Conservation (phyloP, 2,113 vertebrate species). For the Esox niger region DNA sequence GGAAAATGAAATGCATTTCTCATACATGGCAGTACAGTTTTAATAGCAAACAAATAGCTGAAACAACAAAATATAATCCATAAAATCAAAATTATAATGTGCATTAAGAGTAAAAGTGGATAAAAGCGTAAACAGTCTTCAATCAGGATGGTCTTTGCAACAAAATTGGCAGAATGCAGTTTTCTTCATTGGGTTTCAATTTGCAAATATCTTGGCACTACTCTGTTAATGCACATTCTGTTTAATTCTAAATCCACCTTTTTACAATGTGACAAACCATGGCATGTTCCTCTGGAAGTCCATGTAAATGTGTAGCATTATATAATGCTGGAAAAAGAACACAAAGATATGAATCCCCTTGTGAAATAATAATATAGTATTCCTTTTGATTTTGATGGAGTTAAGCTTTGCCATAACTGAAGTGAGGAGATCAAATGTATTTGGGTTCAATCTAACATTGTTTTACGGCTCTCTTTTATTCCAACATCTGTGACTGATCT, state of each 20-base stretch:
- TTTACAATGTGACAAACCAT: slow-evolving; percentile 41
- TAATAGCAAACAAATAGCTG: too few species aligned
- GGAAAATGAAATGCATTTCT: too few species aligned
- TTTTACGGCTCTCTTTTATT: neutral
- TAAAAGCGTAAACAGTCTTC: too few species aligned
- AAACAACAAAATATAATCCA: too few species aligned
- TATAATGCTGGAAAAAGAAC: slow-evolving; percentile 63
- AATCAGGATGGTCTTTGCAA: too few species aligned
- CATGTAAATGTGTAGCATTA: slow-evolving; percentile 49
- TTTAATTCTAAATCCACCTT: slow-evolving; percentile 22
- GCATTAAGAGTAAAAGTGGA: too few species aligned
- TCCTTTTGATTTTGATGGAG: slow-evolving; percentile 57
- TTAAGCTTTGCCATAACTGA: slow-evolving; percentile 50
- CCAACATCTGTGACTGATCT: neutral
- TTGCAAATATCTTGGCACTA: slow-evolving; percentile 42
- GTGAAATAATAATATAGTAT: slow-evolving; percentile 64
- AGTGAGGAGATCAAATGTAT: neutral
- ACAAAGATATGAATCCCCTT: slow-evolving; percentile 64
- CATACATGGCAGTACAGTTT: too few species aligned
- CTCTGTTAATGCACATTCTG: neutral
- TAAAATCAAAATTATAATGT: too few species aligned
- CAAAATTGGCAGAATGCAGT: slow-evolving; percentile 43
- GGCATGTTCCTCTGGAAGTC: slow-evolving; percentile 40
- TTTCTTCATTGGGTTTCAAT: slow-evolving; percentile 53
- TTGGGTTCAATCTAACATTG: neutral